Percentiles rank a stretch among this genome's conserved stretches.
Conservation (phyloP, 2,113 vertebrate species). For the Cyprinodon brontotheroides region DNA sequence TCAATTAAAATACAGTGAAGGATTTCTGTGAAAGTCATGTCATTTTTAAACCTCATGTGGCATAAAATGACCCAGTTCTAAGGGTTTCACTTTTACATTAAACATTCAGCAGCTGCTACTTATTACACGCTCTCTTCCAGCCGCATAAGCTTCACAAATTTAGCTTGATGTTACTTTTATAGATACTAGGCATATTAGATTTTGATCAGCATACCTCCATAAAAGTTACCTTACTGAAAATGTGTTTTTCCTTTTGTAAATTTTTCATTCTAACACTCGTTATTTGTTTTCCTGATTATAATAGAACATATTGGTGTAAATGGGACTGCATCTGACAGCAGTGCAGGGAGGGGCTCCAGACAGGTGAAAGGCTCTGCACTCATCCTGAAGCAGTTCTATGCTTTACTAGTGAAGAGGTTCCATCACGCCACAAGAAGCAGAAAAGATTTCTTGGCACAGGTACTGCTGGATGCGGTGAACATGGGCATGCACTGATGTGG, state of each 20-base stretch:
- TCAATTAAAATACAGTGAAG: background rate
- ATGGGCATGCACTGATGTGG: background rate
- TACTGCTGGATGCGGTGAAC: slow-evolving; percentile 41
- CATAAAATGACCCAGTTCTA: slow-evolving; percentile 25
- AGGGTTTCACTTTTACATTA: background rate
- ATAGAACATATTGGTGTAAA: slow-evolving; percentile 63
- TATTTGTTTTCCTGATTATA: background rate
- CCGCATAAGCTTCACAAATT: slow-evolving; percentile 13
- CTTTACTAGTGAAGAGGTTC: slow-evolving; percentile 90
- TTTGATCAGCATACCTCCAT: no score
- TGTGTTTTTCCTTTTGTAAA: background rate
- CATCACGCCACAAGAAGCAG: slow-evolving; percentile 85
- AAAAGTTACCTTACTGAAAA: background rate
- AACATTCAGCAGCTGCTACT: slow-evolving; percentile 10
- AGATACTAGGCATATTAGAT: background rate
- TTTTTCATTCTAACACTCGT: background rate
- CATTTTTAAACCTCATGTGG: background rate
- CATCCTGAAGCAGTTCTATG: slow-evolving; percentile 86
- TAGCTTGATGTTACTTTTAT: background rate
- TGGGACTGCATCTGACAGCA: slow-evolving; percentile 54
- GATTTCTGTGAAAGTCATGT: background rate
- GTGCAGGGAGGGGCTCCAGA: slow-evolving; percentile 69
- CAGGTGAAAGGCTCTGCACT: slow-evolving; percentile 85
- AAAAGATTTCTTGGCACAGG: slow-evolving; percentile 96
- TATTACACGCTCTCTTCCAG: slow-evolving; percentile 15